Conservation (phyloP, 2,888 invertebrate genomes). For the Argyresthia goedartella region DNA sequence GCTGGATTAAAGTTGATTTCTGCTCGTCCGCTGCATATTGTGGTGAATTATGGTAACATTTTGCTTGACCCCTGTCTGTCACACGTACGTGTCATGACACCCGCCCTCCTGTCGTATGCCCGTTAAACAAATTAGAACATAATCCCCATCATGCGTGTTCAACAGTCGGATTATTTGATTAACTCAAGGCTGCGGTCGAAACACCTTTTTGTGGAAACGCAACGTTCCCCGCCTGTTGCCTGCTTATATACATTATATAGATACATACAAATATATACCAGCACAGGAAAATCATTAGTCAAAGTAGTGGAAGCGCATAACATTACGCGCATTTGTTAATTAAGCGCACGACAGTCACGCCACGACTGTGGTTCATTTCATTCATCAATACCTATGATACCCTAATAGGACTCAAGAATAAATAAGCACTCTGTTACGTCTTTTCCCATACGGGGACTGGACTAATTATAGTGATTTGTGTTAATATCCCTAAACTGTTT, state of each 20-base stretch:
- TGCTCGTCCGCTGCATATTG: background rate
- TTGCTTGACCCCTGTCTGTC: constrained; percentile 6
- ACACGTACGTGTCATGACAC: constrained; percentile 2
- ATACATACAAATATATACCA: too few species aligned
- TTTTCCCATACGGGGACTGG: too few species aligned
- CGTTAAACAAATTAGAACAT: constrained; percentile 34
- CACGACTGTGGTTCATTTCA: too few species aligned
- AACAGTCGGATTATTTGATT: constrained; percentile 41
- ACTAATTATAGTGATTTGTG: too few species aligned
- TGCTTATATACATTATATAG: background rate
- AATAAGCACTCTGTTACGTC: too few species aligned
- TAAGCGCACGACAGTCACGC: too few species aligned
- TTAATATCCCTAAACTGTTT: too few species aligned
- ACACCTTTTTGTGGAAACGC: background rate
- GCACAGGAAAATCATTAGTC: too few species aligned
- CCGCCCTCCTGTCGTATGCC: constrained; percentile 21
- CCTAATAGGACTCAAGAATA: too few species aligned
- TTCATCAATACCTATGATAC: too few species aligned
- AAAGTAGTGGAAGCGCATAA: too few species aligned
- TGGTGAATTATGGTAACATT: background rate
- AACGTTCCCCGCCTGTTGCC: background rate
- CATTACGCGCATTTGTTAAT: too few species aligned
- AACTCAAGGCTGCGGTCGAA: constrained; percentile 6
- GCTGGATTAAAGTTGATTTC: background rate
- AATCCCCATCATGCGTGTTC: constrained; percentile 43